phyloP scores from a whole-genome alignment of 35 echinoderm and acorn worm genomes.

The Lytechinus pictus region DNA sequence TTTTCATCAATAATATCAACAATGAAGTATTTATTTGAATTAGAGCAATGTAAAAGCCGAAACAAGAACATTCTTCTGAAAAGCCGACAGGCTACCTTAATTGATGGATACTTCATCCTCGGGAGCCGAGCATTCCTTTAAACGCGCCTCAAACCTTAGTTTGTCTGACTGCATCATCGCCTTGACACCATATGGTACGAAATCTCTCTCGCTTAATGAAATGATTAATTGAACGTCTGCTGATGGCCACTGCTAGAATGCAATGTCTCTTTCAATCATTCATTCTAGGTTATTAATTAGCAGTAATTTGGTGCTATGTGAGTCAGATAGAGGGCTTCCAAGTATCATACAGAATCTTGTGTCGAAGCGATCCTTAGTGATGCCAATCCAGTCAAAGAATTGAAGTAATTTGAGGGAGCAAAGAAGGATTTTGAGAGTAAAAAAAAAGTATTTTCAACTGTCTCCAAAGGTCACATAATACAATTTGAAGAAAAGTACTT shows the following conservation, averaged over 20 bases:
- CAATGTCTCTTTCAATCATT: background rate
- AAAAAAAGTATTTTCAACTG: too few relatives aligned
- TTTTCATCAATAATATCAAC: too few relatives aligned
- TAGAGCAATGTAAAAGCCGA: too few relatives aligned
- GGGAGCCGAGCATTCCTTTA: background rate
- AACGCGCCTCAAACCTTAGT: background rate
- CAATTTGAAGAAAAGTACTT: too few relatives aligned
- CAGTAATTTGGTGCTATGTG: background rate
- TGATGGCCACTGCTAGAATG: background rate
- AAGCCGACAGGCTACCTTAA: background rate
- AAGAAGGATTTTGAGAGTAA: too few relatives aligned
- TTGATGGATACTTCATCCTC: background rate
- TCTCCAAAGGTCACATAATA: too few relatives aligned
- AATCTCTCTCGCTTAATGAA: background rate
- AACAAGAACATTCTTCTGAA: background rate
- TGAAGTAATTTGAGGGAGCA: too few relatives aligned
- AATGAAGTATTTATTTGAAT: too few relatives aligned
- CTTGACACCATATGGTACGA: background rate
- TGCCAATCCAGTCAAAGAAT: too few relatives aligned
- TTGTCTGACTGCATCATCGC: background rate
- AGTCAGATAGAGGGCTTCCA: background rate
- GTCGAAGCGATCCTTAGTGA: too few relatives aligned
- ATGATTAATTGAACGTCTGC: background rate
- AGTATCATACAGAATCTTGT: background rate
- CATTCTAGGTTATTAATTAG: constrained; percentile 3